phyloP scores from a whole-genome alignment of 2,888 invertebrate genomes.

The Sphinx pinastri region DNA sequence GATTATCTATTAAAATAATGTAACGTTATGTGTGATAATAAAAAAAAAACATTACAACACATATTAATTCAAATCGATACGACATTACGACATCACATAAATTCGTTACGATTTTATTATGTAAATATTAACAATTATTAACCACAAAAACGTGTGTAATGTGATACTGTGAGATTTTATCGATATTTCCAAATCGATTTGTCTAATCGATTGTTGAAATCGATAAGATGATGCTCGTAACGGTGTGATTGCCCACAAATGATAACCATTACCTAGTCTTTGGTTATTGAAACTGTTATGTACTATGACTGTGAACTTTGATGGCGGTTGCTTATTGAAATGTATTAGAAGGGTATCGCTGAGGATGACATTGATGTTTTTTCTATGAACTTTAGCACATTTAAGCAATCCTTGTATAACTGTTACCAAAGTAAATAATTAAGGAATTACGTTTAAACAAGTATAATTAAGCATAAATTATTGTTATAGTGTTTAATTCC shows the following conservation, averaged over 20 bases:
- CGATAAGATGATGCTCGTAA: conserved; percentile 3
- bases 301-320: background rate
- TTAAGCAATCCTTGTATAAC: too few species aligned
- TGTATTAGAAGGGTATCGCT: background rate
- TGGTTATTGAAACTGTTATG: conserved; percentile 23
- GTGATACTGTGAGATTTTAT: conserved; percentile 8
- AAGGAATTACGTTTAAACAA: too few species aligned
- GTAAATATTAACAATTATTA: conserved; percentile 13
- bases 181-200: conserved; percentile 10
- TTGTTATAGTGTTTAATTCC: too few species aligned
- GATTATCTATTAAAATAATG: background rate
- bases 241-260: conserved; percentile 26
- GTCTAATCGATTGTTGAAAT: conserved; percentile 12
- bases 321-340: background rate
- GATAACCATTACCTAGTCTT: conserved; percentile 24
- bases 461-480: too few species aligned
- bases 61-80: conserved; percentile 1
- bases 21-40: background rate
- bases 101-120: conserved; percentile 2
- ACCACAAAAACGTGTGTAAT: conserved; percentile 1
- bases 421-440: too few species aligned
- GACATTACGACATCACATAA: conserved; percentile 6
- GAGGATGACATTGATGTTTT: too few species aligned
- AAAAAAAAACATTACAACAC: conserved; percentile 10
- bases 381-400: too few species aligned